Percentiles rank a stretch among this genome's conserved stretches.
These are phyloP conservation scores for Chymomyza fuscimana DNA, from an alignment of 2,888 invertebrate species.

Conservation along the genomic window DNA sequence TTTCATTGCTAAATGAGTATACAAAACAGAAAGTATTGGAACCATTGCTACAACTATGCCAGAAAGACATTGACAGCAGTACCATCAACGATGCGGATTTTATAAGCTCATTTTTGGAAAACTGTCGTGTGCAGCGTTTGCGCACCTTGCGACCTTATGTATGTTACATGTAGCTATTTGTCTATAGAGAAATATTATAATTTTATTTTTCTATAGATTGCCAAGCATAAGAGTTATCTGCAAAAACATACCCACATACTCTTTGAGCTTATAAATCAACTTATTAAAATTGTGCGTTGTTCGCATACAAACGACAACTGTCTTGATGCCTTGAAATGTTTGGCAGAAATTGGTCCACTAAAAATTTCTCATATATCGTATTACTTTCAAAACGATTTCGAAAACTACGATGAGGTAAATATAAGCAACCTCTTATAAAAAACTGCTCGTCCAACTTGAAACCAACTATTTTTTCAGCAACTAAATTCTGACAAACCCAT, in stretches of 20 bases:
- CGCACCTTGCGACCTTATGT: conserved; percentile 59
- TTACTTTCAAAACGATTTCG: conserved; percentile 72
- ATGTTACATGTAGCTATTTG: not conserved
- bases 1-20: conserved; percentile 58
- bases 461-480: conserved; percentile 22
- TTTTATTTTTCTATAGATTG: conserved; percentile 52
- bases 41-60: conserved; percentile 38
- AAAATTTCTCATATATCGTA: conserved; percentile 65
- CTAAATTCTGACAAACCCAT: conserved; percentile 47
- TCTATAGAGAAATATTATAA: no score
- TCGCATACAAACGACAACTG: conserved; percentile 65
- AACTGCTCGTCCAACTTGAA: not conserved
- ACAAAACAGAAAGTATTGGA: conserved; percentile 47
- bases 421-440: not conserved
- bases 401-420: conserved; percentile 54
- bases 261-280: conserved; percentile 61
- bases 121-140: conserved; percentile 51
- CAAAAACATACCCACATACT: conserved; percentile 50
- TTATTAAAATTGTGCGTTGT: conserved; percentile 67
- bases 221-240: conserved; percentile 58
- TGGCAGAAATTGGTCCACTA: conserved; percentile 75
- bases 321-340: conserved; percentile 87
- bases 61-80: conserved; percentile 9
- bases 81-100: conserved; percentile 23
- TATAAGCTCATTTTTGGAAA: conserved; percentile 52